Base-by-base conservation (phyloP, 2,797 vertebrate genomes). In the Masticophis lateralis region DNA sequence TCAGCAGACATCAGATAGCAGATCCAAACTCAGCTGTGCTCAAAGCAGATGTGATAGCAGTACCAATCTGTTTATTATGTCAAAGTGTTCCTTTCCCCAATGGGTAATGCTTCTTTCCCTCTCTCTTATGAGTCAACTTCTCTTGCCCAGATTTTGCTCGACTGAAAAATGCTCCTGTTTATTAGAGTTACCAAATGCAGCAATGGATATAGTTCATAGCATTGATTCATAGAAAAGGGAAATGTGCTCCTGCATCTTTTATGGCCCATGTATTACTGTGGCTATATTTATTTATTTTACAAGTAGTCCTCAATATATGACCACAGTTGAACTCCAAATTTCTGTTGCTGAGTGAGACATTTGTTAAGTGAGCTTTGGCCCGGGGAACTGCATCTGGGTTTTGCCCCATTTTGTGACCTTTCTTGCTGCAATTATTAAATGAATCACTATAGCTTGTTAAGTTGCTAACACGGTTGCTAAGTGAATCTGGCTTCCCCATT, bases 1-100 rank as follows among this genome's bases (percentile, higher is more conserved):
- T 63, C 63, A 90, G 27, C 59, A 53, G 79, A 63, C 55, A 53
- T 87, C 88, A 91, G 86, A 88, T 87, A 88, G 55, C 57, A 53
- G 92, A 57, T 92, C 91, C 92, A 91, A 92, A 86, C 60, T 69
- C 74, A 91, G 51, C 61, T 89, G 37, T 53, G 87, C 87, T 86
- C 89, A 69, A 86, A 91, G 89, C 69, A 89, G 90, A 89, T 91
- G 60, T 27, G 51, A 16, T n/a, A 47, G 13, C 14, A 20, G 47
- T 57, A 88, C 57, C 86, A 55, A 61, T 93, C 90, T 91, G 10
- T 88, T 92, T 88, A 87, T 37, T 87, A 14, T 66, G 37, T 91
- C 89, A 57, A 91, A 69, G 27, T 12, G 10, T 83, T 57, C 28
- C 43, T 87, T n/a, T 37, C 69, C 86, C 88, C 32, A 25, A 7